Evolutionary conservation across 2,888 invertebrate species (phyloP).

Genomic region (Apamea epomidion): DNA sequence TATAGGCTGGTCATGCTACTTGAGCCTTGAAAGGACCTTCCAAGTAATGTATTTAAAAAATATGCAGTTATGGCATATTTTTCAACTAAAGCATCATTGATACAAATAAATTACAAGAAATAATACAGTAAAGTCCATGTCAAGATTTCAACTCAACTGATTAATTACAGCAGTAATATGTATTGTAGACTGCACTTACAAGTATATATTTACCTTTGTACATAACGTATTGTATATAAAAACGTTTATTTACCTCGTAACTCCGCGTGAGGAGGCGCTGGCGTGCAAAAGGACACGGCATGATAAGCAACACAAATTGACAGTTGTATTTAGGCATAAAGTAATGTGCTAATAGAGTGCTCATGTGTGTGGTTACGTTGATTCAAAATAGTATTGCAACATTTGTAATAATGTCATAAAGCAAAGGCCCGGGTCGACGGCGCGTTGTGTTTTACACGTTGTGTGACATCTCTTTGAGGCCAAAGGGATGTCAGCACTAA

Average conservation of each 20-base stretch:
- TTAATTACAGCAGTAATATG: constrained; percentile 20
- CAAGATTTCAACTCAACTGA: background rate
- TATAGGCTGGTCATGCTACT: no score
- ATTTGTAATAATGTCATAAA: background rate
- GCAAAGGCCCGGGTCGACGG: no score
- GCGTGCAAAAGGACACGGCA: constrained; percentile 89
- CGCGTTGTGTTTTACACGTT: no score
- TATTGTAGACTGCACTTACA: constrained; percentile 30
- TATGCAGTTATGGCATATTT: background rate
- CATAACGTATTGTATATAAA: constrained; percentile 54
- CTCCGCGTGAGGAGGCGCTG: constrained; percentile 90
- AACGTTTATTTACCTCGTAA: constrained; percentile 88
- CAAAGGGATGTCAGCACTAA: no score
- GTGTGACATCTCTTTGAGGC: no score
- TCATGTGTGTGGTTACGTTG: background rate
- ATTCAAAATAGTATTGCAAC: background rate
- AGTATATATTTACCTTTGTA: constrained; percentile 25
- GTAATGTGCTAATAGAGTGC: constrained; percentile 44
- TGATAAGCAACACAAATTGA: constrained; percentile 83
- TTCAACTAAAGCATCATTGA: background rate
- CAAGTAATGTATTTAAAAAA: background rate
- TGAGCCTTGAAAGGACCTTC: background rate
- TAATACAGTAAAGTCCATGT: background rate
- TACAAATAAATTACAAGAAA: constrained; percentile 1
- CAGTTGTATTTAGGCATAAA: constrained; percentile 55